Base-by-base conservation (phyloP, 2,888 invertebrate species). In the Mycalesis mineus region DNA sequence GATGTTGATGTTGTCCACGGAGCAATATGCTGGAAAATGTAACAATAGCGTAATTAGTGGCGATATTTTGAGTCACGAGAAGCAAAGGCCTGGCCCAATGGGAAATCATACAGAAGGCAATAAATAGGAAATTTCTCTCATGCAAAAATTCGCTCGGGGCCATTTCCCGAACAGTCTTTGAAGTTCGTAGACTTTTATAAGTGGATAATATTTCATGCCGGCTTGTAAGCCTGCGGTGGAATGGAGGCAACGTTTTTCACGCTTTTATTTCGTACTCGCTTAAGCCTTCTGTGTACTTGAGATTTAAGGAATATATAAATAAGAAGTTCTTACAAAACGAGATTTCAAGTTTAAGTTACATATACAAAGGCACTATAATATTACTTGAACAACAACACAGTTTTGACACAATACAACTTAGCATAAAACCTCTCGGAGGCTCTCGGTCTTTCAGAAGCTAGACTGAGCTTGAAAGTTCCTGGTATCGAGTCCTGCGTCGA, bases 41-140 rank as follows among this genome's bases (percentile, higher is more conserved):
- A 40, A 45, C 47, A 51, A 44, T 14, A 11, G 48, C 48, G 36
- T 58, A 53, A 58, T 54, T 58, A 58, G 47, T 15, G 33, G 11
- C 11, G 22, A 14, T 33, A 54, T 53, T 54, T 53, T 58, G 28
- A 54, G 29, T 40, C 29, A 29, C 15, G 15, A 13, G 22, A 28
- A 36, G 36, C 44, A 14, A 54, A 54, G 39, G 65, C 51, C 44
- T 47, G 50, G 49, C 60, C 71, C 68, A 60, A 64, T 66, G 70
- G 70, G 70, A 72, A 73, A 73, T 73, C 68, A 70, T 65, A 63
- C 58, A 62, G 55, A 57, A 57, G 58, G 65, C 69, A 70, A 70
- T 70, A 71, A 71, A 69, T 70, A 67, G 65, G 54, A 64, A 68
- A 69, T 65, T 65, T 62, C 60, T 58, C 45, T 51, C 61, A 60